Evolutionary conservation across 92 coral and sea anemone species (phyloP).

Genomic region (Montipora capitata): DNA sequence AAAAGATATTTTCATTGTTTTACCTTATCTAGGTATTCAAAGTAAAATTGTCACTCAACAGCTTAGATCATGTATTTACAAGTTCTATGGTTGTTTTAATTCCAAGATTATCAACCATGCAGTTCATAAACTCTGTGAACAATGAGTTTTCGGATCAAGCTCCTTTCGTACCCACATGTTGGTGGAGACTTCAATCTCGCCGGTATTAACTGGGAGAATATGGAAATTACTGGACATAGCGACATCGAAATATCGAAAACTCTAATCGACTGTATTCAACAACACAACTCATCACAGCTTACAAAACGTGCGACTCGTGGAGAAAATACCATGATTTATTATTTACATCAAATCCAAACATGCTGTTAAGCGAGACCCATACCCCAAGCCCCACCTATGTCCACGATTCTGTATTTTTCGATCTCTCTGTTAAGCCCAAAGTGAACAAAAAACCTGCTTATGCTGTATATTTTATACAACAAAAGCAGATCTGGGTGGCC

Average conservation of each 20-base stretch:
- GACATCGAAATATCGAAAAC: neutral
- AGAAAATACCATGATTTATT: constrained; percentile 6
- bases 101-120: neutral
- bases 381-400: neutral
- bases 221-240: neutral
- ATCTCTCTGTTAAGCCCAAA: neutral
- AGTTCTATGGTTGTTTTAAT: too few relatives aligned
- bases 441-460: neutral
- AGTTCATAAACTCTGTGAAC: constrained; percentile 48
- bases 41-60: too few relatives aligned
- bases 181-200: constrained; percentile 33
- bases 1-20: too few relatives aligned
- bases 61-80: too few relatives aligned
- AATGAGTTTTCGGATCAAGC: constrained; percentile 24
- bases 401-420: neutral
- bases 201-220: constrained; percentile 45
- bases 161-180: constrained; percentile 23
- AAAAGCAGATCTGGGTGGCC: neutral
- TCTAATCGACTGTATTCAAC: neutral
- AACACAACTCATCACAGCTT: constrained; percentile 3
- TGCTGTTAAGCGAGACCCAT: neutral
- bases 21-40: too few relatives aligned
- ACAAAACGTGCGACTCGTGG: constrained; percentile 29
- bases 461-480: neutral
- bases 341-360: constrained; percentile 1